A percentile compares a stretch with the other conserved stretches of the same genome.
Evolutionary conservation across 2,113 vertebrate genomes (phyloP).

Genomic region (Gopherus evgoodei): DNA sequence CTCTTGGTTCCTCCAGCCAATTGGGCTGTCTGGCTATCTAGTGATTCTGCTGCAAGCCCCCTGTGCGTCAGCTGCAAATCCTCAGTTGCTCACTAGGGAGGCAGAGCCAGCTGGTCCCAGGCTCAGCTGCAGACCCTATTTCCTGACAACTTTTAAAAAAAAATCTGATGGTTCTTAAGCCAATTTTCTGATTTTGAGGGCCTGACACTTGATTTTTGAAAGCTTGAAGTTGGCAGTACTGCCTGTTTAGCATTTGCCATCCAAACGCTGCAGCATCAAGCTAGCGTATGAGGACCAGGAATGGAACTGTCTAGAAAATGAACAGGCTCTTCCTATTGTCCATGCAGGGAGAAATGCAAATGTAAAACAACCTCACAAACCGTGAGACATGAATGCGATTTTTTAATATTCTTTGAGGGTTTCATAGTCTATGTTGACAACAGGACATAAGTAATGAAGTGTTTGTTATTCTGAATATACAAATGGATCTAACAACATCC

Average conservation of each 20-base stretch:
- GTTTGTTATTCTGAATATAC: fast-evolving
- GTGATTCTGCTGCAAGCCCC: neutral
- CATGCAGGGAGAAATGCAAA: neutral
- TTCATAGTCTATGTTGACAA: neutral
- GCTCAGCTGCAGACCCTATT: neutral
- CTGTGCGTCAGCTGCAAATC: neutral
- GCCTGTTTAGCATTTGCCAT: neutral
- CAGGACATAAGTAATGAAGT: neutral
- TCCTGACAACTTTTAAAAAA: neutral
- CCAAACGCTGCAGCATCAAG: neutral
- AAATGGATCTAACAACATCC: neutral
- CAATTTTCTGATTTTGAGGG: neutral
- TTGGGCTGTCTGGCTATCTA: neutral
- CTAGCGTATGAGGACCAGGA: neutral
- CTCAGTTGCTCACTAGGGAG: neutral
- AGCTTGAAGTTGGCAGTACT: neutral
- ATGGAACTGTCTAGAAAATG: neutral
- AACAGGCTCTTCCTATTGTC: neutral
- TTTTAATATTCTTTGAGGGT: neutral
- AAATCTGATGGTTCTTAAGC: neutral
- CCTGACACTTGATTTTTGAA: neutral
- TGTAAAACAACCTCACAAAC: neutral
- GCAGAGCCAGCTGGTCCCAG: neutral
- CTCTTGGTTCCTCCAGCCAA: neutral
- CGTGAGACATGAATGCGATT: neutral